Conservation (phyloP, 2,888 invertebrate species). For the Amorpha juglandis region DNA sequence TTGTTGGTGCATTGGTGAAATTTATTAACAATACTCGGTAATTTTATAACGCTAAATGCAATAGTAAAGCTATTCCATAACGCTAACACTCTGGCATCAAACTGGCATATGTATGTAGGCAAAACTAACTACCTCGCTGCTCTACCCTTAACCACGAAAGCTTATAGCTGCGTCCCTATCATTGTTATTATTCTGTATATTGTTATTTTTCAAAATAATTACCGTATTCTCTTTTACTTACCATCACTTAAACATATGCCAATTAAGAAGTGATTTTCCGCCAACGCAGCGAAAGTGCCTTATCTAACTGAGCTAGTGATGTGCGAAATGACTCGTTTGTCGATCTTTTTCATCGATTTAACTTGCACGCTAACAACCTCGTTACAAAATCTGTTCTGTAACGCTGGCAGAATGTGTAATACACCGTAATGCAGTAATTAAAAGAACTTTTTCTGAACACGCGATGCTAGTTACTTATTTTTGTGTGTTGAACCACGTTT, state of each 20-base stretch:
- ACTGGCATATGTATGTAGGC: too few species aligned
- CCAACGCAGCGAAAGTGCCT: constrained; percentile 3
- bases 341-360: constrained; percentile 17
- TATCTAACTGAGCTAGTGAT: constrained; percentile 20
- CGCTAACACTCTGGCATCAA: too few species aligned
- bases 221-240: background rate
- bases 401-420: constrained; percentile 18
- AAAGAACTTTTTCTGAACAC: constrained; percentile 17
- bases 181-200: too few species aligned
- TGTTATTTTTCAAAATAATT: too few species aligned
- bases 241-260: background rate
- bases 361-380: constrained; percentile 19
- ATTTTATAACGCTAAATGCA: too few species aligned
- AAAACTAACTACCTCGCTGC: too few species aligned
- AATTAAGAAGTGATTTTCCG: constrained; percentile 10
- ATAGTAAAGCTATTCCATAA: too few species aligned
- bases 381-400: constrained; percentile 22
- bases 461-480: constrained; percentile 11
- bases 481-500: background rate
- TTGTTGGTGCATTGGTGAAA: too few species aligned
- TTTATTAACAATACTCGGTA: too few species aligned
- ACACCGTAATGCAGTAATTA: constrained; percentile 22
- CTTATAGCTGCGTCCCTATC: too few species aligned
- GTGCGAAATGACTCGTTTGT: constrained; percentile 10
- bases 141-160: too few species aligned